Base-by-base conservation (phyloP, 92 coral and sea anemone genomes). In the Galaxea fascicularis region DNA sequence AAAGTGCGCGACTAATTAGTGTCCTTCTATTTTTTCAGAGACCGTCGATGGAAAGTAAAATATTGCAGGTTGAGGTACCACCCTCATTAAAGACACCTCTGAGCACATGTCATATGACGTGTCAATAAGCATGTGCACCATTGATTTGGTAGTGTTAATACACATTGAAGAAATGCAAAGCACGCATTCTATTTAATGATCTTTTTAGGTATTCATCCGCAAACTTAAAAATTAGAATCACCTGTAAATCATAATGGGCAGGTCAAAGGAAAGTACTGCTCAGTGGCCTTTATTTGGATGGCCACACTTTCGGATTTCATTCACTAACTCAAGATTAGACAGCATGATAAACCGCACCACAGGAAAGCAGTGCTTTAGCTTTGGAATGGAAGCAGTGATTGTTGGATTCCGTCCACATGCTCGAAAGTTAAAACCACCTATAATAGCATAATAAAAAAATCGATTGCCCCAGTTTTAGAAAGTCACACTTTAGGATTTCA, bases 21-120 rank as follows among this genome's bases (percentile, higher is more conserved):
- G 12, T 13, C 20, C 4, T 53, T 18, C 4, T 14, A 4, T 20
- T 57, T 39, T 77, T 58, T 31, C 70, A 77, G 82, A 71, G 82
- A 77, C 30, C 70, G 82, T 25, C 82, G 70, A 31, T 59, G 82
- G 82, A 39, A 60, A 14, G 25, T 77, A 10, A 77, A 35, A 59
- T 59, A 77, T 49, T 77, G 82, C 70, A 44, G 22, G 68, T 25
- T 77, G 56, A 58, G 10, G 20, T 77, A 3, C 30, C 52, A 35
- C 62, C 60, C 10, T 28, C 51, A 45, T 31, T 31, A 21, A 30
- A 17, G 24, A 56, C 41, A 35, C 6, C 41, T 35, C 6, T 35
- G n/a, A 35, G 41, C 6, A 35, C 41, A 35, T 2, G 6, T 35
- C 41, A 35, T 35, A 6, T 35, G 41, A 35, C 41, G 2, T 35